Evolutionary conservation across 2,888 invertebrate genomes (phyloP).

Genomic region (Himalopsyche anomala): DNA sequence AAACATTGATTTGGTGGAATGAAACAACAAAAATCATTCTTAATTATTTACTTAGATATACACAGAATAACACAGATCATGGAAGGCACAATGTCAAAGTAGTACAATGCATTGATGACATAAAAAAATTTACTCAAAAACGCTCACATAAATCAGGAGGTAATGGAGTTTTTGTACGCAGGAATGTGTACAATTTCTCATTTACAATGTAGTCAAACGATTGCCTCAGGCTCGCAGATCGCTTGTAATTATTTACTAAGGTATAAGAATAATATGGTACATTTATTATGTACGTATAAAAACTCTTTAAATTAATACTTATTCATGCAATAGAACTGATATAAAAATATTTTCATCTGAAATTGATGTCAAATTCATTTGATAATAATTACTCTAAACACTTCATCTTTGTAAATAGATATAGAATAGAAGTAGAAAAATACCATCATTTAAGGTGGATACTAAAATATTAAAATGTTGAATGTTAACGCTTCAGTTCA

Average conservation of each 20-base stretch:
- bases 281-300: conserved; percentile 11
- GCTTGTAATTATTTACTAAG: not conserved
- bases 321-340: not conserved
- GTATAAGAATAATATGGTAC: not conserved
- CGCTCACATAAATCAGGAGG: not conserved
- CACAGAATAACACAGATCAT: conserved; percentile 23
- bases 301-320: conserved; percentile 3
- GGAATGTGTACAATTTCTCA: not conserved
- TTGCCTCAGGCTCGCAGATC: not conserved
- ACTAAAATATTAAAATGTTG: not conserved
- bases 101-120: not conserved
- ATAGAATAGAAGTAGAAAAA: not conserved
- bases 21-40: not conserved
- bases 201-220: not conserved
- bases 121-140: not conserved
- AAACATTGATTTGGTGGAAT: not conserved
- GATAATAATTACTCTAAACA: not conserved
- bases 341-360: conserved; percentile 2
- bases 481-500: not conserved
- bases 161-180: not conserved
- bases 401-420: not conserved
- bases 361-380: not conserved
- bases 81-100: conserved; percentile 30
- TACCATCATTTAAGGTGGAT: not conserved
- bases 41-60: not conserved